These are phyloP conservation scores for Parasteatoda lunata DNA, from an alignment of 2,888 invertebrate genomes.

Conservation along the genomic window DNA sequence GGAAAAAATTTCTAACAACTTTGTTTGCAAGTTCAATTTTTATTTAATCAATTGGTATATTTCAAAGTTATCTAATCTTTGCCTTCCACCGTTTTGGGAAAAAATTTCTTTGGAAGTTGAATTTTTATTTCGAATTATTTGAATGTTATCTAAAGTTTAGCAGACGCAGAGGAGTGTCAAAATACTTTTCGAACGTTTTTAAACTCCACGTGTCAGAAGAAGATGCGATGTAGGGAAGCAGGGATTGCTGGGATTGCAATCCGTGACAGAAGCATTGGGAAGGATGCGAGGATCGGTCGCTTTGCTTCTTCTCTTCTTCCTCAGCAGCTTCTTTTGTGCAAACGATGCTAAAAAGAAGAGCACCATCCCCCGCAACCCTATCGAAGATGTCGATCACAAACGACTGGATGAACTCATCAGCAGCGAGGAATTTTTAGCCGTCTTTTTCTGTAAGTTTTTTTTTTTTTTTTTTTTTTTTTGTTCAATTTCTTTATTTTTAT, in stretches of 20 bases:
- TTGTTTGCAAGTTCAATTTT: too few species aligned
- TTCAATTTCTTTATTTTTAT: neutral
- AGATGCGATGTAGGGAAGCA: too few species aligned
- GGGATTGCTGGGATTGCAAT: neutral
- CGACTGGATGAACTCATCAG: conserved; percentile 91
- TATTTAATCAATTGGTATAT: too few species aligned
- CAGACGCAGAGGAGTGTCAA: too few species aligned
- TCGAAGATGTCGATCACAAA: conserved; percentile 94
- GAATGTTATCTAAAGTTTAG: too few species aligned
- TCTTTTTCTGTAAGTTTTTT: conserved; percentile 92
- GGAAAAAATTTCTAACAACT: too few species aligned
- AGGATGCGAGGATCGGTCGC: conserved; percentile 10
- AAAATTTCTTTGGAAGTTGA: too few species aligned
- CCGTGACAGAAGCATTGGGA: conserved; percentile 3
- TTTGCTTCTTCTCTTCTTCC: conserved; percentile 24
- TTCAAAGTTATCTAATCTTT: too few species aligned
- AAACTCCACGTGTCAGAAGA: too few species aligned
- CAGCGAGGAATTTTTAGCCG: conserved; percentile 94
- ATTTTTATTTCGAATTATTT: too few species aligned
- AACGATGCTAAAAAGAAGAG: conserved; percentile 33
- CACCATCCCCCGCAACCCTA: conserved; percentile 76
- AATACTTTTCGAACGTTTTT: too few species aligned
- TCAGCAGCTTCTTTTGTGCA: neutral
- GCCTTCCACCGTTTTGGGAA: too few species aligned
- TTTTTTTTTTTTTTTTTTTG: neutral